phyloP scores from a whole-genome alignment of 2,888 invertebrate genomes.

The Hemicrepidius hirtus region DNA sequence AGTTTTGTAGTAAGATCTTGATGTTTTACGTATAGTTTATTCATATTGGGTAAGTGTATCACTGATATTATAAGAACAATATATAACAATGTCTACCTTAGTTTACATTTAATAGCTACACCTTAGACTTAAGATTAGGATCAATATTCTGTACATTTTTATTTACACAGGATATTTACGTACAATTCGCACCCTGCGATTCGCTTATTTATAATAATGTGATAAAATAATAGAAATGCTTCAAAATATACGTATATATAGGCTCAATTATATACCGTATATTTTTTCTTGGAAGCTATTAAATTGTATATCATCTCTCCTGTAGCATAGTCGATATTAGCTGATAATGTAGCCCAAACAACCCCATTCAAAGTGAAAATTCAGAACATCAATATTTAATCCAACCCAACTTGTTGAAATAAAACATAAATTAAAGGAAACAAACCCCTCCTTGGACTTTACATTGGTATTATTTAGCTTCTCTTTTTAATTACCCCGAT shows the following conservation, averaged over 20 bases:
- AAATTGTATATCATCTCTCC: conserved; percentile 11
- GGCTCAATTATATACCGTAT: conserved; percentile 69
- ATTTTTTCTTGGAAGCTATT: conserved; percentile 52
- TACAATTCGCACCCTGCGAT: conserved; percentile 70
- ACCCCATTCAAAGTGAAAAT: background rate
- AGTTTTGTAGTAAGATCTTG: conserved; percentile 23
- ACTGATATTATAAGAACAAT: conserved; percentile 47
- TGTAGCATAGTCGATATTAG: conserved; percentile 3
- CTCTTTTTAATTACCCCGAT: conserved; percentile 1
- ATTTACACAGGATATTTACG: conserved; percentile 55
- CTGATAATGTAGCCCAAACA: background rate
- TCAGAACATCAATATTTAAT: background rate
- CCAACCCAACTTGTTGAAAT: no score
- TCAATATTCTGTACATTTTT: conserved; percentile 35
- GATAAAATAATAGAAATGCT: conserved; percentile 51
- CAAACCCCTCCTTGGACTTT: background rate
- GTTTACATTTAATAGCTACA: conserved; percentile 32
- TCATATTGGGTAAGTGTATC: conserved; percentile 51
- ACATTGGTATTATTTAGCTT: no score
- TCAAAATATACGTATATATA: conserved; percentile 66
- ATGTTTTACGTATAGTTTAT: conserved; percentile 37
- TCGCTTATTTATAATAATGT: conserved; percentile 62
- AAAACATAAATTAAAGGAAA: background rate
- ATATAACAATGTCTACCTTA: conserved; percentile 44
- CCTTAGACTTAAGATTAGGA: conserved; percentile 23